phyloP scores from a whole-genome alignment of 2,888 invertebrate genomes.

The Embidobia sp. region DNA sequence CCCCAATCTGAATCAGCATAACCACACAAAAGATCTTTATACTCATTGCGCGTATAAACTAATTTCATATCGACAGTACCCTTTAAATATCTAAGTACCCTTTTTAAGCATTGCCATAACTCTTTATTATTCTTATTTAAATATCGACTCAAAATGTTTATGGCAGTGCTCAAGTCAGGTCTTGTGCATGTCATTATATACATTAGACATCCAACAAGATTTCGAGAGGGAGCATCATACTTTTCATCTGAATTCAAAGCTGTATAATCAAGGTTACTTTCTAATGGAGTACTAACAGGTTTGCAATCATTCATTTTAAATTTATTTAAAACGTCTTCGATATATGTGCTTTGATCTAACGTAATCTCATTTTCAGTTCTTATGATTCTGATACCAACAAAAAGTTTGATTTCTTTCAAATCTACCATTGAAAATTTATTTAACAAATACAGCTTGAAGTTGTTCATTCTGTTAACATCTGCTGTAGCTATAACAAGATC shows the following conservation, averaged over 20 bases:
- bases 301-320: slow-evolving; percentile 28
- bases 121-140: slow-evolving; percentile 18
- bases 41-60: too few species aligned
- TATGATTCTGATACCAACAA: slow-evolving; percentile 18
- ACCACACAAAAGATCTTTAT: too few species aligned
- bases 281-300: slow-evolving; percentile 12
- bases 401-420: slow-evolving; percentile 10
- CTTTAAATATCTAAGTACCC: not conserved
- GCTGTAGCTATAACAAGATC: slow-evolving; percentile 38
- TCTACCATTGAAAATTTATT: slow-evolving; percentile 17
- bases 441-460: slow-evolving; percentile 21
- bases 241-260: slow-evolving; percentile 21
- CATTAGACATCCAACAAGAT: slow-evolving; percentile 20
- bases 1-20: too few species aligned
- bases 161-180: slow-evolving; percentile 23
- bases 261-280: slow-evolving; percentile 14
- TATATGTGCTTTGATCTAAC: slow-evolving; percentile 19
- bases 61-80: not conserved
- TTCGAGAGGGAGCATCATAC: slow-evolving; percentile 11
- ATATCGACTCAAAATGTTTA: slow-evolving; percentile 37
- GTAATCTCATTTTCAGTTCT: slow-evolving; percentile 31
- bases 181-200: slow-evolving; percentile 20
- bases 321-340: slow-evolving; percentile 3
- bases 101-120: not conserved
- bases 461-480: slow-evolving; percentile 10